Percentiles rank a stretch among this genome's conserved stretches.
phyloP scores from a whole-genome alignment of 23 tunicate species.

The Ascidia mentula region DNA sequence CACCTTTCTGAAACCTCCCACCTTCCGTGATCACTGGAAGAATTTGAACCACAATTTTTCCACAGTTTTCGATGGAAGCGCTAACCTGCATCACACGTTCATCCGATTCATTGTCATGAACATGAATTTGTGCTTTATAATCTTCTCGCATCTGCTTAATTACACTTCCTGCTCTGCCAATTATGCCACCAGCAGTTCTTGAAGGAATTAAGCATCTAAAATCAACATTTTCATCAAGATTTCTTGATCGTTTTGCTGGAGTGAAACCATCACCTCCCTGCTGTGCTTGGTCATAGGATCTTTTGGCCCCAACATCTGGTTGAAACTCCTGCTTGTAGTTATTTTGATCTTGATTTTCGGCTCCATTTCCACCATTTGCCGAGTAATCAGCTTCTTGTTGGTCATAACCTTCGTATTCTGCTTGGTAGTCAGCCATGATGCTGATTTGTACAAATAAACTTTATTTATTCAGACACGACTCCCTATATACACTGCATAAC shows the following conservation, averaged over 20 bases:
- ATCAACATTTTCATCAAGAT: conserved; percentile 47
- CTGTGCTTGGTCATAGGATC: conserved; percentile 50
- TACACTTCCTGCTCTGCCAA: conserved; percentile 77
- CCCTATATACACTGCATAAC: too few relatives aligned
- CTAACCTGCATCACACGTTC: conserved; percentile 77
- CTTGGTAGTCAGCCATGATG: conserved; percentile 1
- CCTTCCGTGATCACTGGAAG: conserved; percentile 67
- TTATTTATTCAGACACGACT: neutral
- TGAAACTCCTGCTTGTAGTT: too few relatives aligned
- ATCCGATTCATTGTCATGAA: conserved; percentile 67
- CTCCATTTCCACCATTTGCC: neutral
- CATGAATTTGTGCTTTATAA: conserved; percentile 82
- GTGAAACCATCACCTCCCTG: conserved; percentile 22
- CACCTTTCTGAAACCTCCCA: conserved; percentile 18
- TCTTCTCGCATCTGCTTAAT: conserved; percentile 80
- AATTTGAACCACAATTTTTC: conserved; percentile 65
- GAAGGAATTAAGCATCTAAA: conserved; percentile 88
- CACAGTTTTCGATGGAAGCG: conserved; percentile 86
- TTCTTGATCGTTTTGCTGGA: conserved; percentile 39
- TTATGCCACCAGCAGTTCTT: conserved; percentile 82
- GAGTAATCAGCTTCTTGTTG: neutral
- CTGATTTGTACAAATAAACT: too few relatives aligned
- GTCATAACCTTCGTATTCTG: neutral
- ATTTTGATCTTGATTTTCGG: neutral
- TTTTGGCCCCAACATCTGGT: conserved; percentile 27